phyloP scores from a whole-genome alignment of 2,113 vertebrate genomes.

The Tragelaphus imberbis region DNA sequence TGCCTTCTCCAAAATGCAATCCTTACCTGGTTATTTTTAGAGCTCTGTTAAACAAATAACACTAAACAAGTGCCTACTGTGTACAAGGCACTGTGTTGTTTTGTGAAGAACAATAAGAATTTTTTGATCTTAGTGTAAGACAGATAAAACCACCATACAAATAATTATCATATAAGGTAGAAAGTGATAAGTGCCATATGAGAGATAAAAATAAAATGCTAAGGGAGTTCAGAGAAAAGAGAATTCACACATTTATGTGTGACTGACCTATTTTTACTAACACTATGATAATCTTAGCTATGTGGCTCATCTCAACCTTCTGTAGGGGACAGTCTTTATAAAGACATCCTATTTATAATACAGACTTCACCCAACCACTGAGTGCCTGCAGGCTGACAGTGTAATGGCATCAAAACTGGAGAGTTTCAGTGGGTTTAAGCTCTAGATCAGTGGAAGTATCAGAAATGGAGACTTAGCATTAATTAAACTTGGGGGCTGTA shows the following conservation, averaged over 20 bases:
- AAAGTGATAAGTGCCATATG: slow-evolving; percentile 44
- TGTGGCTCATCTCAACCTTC: slow-evolving; percentile 34
- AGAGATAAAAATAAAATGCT: slow-evolving; percentile 65
- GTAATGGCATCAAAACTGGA: not conserved
- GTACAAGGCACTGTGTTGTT: not conserved
- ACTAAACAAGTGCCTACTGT: not conserved
- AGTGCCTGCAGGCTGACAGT: not conserved
- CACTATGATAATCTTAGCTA: slow-evolving; percentile 57
- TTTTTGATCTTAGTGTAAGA: not conserved
- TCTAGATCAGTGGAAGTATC: not conserved
- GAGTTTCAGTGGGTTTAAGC: not conserved
- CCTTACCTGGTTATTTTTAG: not conserved
- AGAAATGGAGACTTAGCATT: not conserved
- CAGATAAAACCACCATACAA: not conserved
- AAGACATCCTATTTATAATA: slow-evolving; percentile 10
- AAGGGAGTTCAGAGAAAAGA: slow-evolving; percentile 49
- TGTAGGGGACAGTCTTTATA: not conserved
- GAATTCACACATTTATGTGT: slow-evolving; percentile 60
- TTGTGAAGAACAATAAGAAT: not conserved
- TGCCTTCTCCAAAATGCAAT: not conserved
- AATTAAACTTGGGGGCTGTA: not conserved
- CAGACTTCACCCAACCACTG: not conserved
- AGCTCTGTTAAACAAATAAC: not conserved
- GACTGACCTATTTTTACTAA: slow-evolving; percentile 68
- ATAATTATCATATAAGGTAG: slow-evolving; percentile 47